These are phyloP conservation scores for Mythimna impura DNA, from an alignment of 2,888 invertebrate genomes.

Conservation along the genomic window DNA sequence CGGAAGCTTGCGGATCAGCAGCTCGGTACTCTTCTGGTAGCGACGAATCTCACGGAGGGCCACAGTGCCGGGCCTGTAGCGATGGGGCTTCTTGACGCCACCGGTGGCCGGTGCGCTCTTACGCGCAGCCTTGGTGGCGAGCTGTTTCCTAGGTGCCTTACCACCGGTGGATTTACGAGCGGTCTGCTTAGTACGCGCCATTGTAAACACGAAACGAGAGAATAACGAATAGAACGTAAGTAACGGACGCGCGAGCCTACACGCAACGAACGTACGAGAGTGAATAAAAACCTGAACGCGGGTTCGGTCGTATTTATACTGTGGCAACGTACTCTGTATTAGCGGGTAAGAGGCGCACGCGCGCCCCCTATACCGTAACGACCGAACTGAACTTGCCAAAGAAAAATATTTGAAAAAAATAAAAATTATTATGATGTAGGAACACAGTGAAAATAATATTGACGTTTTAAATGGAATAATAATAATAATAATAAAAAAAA, in stretches of 20 bases:
- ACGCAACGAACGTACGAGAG: not conserved
- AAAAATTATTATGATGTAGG: no score
- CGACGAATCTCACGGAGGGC: slow-evolving; percentile 97
- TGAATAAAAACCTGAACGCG: no score
- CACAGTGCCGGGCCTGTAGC: slow-evolving; percentile 97
- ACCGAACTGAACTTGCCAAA: no score
- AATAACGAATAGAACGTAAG: not conserved
- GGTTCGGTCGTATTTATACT: no score
- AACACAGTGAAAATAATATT: no score
- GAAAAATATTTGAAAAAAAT: no score
- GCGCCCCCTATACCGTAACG: no score
- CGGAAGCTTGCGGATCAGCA: no score
- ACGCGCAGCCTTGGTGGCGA: slow-evolving; percentile 96
- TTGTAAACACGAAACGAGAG: not conserved
- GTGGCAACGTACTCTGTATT: no score
- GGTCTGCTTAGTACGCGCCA: not conserved
- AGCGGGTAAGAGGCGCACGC: no score
- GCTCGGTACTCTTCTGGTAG: slow-evolving; percentile 97
- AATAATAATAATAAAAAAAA: no score
- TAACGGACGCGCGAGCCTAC: not conserved
- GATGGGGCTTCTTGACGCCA: slow-evolving; percentile 95
- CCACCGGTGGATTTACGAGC: slow-evolving; percentile 96
- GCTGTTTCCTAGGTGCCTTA: slow-evolving; percentile 96
- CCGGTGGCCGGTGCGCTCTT: slow-evolving; percentile 95
- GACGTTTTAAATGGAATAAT: no score